Conservation (phyloP, 2,888 invertebrate species). For the Cataglyphis cursor region DNA sequence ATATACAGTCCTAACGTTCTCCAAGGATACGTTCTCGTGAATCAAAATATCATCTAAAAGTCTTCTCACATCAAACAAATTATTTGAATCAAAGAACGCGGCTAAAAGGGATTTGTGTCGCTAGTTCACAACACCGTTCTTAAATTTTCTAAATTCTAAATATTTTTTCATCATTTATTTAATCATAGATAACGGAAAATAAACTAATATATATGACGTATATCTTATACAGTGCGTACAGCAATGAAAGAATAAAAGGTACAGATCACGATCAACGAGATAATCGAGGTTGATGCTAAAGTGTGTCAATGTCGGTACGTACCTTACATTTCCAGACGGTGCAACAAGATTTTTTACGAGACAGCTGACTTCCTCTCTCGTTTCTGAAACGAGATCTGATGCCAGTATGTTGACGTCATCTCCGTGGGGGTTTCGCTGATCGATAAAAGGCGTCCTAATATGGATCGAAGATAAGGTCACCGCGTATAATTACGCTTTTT, state of each 20-base stretch:
- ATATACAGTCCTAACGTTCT: slow-evolving; percentile 63
- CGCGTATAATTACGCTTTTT: slow-evolving; percentile 8
- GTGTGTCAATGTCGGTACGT: slow-evolving; percentile 73
- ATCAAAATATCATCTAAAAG: slow-evolving; percentile 57
- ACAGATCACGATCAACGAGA: slow-evolving; percentile 32
- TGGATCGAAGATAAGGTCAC: slow-evolving; percentile 65
- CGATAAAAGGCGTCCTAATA: slow-evolving; percentile 77
- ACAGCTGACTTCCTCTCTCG: slow-evolving; percentile 42
- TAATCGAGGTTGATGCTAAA: slow-evolving; percentile 56
- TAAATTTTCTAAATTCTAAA: background rate
- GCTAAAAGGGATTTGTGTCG: no score
- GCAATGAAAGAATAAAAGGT: background rate
- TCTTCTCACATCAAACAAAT: background rate
- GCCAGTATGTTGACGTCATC: slow-evolving; percentile 75
- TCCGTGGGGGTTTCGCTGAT: slow-evolving; percentile 70
- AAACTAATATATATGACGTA: background rate
- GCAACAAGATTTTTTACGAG: slow-evolving; percentile 43
- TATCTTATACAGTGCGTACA: background rate
- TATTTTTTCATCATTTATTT: background rate
- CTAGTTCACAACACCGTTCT: no score
- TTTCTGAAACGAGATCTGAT: slow-evolving; percentile 54
- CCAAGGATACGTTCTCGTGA: slow-evolving; percentile 62
- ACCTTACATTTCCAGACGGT: slow-evolving; percentile 54
- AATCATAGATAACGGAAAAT: background rate
- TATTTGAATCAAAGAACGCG: background rate